Conservation (phyloP, 2,113 vertebrate genomes). For the Corvus cornix region DNA sequence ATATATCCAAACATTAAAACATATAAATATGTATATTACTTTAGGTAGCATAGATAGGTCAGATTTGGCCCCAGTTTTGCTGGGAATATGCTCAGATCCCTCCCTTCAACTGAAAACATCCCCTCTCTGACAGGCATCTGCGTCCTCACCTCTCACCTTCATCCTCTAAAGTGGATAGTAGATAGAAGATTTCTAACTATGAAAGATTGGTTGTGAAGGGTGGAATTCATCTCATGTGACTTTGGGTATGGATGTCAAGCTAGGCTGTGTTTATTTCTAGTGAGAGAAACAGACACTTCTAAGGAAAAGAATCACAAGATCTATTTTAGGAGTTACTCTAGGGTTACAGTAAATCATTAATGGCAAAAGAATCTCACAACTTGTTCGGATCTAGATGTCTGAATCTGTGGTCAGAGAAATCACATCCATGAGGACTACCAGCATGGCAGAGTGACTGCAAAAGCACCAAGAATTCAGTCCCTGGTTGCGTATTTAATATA, state of each 20-base stretch:
- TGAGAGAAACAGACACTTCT: neutral
- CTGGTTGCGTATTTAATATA: neutral
- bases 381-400: neutral
- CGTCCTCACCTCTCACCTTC: neutral
- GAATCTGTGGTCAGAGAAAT: neutral
- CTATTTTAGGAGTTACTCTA: neutral
- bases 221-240: neutral
- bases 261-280: neutral
- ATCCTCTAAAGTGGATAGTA: neutral
- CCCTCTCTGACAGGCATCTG: neutral
- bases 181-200: no score
- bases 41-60: neutral
- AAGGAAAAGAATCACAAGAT: neutral
- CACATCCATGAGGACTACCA: neutral
- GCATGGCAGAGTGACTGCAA: neutral
- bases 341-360: neutral
- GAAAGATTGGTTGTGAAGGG: neutral
- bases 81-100: neutral
- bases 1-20: neutral
- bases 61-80: neutral
- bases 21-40: neutral
- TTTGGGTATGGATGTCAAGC: neutral
- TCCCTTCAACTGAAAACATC: neutral
- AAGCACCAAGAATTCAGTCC: neutral
- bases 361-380: neutral